Conservation (phyloP, 2,113 vertebrate genomes). For the Laticauda laticaudata region DNA sequence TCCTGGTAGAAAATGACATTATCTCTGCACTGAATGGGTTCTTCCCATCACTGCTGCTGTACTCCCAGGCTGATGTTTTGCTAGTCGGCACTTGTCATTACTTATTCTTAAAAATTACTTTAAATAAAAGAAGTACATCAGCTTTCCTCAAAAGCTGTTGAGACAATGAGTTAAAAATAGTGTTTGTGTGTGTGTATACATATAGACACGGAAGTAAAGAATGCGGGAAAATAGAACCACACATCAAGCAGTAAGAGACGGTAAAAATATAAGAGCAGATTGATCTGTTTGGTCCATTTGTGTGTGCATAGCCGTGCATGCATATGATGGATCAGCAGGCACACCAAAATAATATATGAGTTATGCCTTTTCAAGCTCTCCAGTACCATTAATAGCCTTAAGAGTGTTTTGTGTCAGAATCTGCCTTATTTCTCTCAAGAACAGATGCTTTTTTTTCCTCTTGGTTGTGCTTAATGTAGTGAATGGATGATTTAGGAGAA, state of each 20-base stretch:
- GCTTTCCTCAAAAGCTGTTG: not conserved
- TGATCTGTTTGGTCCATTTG: not conserved
- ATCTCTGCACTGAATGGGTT: not conserved
- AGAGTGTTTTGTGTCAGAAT: conserved; percentile 16
- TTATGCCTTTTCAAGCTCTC: not conserved
- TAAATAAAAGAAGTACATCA: not conserved
- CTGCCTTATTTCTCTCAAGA: not conserved
- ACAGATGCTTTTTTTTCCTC: not conserved
- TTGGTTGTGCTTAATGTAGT: conserved; percentile 14
- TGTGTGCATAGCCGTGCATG: not conserved
- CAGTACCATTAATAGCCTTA: conserved; percentile 2
- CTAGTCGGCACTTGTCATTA: not conserved
- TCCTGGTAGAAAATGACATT: not conserved
- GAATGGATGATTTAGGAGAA: conserved; percentile 17
- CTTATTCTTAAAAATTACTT: not conserved
- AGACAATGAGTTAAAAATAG: not conserved
- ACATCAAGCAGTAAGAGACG: not conserved
- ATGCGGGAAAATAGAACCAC: not conserved
- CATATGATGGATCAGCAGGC: not conserved
- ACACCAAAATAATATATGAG: not conserved
- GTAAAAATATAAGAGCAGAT: not conserved
- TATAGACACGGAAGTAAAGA: not conserved
- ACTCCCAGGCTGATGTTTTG: not conserved
- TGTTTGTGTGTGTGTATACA: not conserved
- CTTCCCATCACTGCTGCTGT: not conserved